Evolutionary conservation across 2,888 invertebrate species (phyloP), one percentile per base, ranked within the genome.

Genomic region (Ophraella communa): DNA sequence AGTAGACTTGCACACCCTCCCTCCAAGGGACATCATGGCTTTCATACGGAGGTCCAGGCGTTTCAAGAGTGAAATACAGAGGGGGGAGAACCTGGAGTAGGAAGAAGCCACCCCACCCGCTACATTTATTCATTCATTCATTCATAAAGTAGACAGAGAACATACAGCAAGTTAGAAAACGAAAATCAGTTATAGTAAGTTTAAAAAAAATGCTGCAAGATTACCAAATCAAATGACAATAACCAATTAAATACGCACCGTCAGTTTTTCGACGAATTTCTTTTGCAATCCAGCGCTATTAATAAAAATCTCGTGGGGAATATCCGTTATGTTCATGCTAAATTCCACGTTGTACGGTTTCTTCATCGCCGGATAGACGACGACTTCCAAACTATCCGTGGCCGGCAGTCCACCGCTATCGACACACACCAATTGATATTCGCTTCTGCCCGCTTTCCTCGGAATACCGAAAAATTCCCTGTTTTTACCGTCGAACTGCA

Each of bases 391-490:
- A 62, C 91, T 92, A 81, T 96, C 95, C 64, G 89, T 89, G 0
- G 92, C 94, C 23, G 88, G 89, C 71, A 90, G 84, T 45, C 91
- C 90, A 68, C 88, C 89, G 8, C 87, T 88, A 77, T 93, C 92
- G 77, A 90, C 88, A 47, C 92, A 92, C 56, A 89, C 87, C 76
- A 95, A 82, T 72, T 93, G 89, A 77, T 94, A 95, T 73, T 91
- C 91, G 68, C 89, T 88, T 11, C 87, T 86, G 27, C 93, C 93
- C 18, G 87, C 86, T 79, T 95, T 91, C 1, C 84, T 84, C 0
- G 87, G 84, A 57, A 97, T 86, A 0, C 96, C 96, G 78, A 89
- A 94, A 82, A 97, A 93, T 83, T 94, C 94, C 76, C 94, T 92
- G 83, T 94, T 94, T 76, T 91, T 91, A 1, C 86, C 85, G 79